Base-by-base conservation (phyloP, 2,797 vertebrate species). In the Mareca penelope region DNA sequence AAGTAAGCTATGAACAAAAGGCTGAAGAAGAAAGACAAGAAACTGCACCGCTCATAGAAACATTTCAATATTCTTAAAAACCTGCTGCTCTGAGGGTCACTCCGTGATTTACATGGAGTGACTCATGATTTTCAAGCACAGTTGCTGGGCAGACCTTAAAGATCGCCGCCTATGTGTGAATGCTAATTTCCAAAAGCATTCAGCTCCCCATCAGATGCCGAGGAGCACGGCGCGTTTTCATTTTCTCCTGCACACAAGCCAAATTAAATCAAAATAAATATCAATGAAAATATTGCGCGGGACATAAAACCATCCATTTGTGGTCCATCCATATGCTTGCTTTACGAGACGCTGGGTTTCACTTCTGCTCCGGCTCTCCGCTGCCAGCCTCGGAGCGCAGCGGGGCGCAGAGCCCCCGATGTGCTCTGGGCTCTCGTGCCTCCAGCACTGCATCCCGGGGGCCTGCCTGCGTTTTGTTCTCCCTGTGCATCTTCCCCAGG, bases 191-290 rank as follows among this genome's bases (percentile, higher is more conserved):
- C 85, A 90, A 94, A 94, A 85, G 72, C 85, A 55, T 85, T 94
- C 94, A 15, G 46, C 53, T 93, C 61, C 78, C 71, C 80, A 82
- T 96, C 95, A 93, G 95, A 71, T 94, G 78, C 90, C 90, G 90
- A 94, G 65, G 52, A 93, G 83, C 85, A 87, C 9, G 31, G 65
- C 19, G 52, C 3, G 4, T 71, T 96, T 96, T 93, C 89, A 76
- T 94, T 93, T 93, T 59, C 57, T 42, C 83, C 88, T 77, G 75
- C 93, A 72, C 95, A 80, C 91, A 96, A 96, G 95, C 96, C 95
- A 96, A 96, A 95, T 96, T 91, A 96, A 95, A 96, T 97, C 89
- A 97, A 95, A 97, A 96, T 96, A 97, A 97, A 93, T 91, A 96
- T 87, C 95, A 93, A 85, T 73, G 88, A 96, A 96, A 97, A 96